Percentiles rank a stretch among this genome's conserved stretches.
phyloP scores from a whole-genome alignment of 2,888 invertebrate genomes.

The Drosophila engyochracea region DNA sequence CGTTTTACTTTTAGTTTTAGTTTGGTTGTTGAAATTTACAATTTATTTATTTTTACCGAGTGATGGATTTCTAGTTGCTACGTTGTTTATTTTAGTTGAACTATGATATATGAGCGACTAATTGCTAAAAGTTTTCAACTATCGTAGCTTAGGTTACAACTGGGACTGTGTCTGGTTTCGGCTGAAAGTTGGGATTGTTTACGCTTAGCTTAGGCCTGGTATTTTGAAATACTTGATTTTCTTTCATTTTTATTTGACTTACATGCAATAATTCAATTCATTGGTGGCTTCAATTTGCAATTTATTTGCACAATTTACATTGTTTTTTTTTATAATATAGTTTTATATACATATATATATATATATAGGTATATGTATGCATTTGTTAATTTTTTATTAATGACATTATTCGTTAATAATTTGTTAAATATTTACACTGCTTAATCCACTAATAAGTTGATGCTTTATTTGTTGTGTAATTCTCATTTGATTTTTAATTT shows the following conservation, averaged over 20 bases:
- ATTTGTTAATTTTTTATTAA: conserved; percentile 19
- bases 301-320: conserved; percentile 76
- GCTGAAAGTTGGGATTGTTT: conserved; percentile 64
- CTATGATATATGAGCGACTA: conserved; percentile 80
- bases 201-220: conserved; percentile 66
- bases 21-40: conserved; percentile 65
- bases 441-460: conserved; percentile 35
- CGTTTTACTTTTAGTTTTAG: conserved; percentile 46
- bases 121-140: conserved; percentile 74
- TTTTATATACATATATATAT: conserved; percentile 24
- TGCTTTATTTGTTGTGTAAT: conserved; percentile 3
- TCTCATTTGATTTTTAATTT: conserved; percentile 11
- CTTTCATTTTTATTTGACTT: conserved; percentile 62
- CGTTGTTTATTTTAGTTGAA: conserved; percentile 62
- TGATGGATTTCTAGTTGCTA: conserved; percentile 52
- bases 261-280: conserved; percentile 81
- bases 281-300: conserved; percentile 81
- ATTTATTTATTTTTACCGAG: conserved; percentile 42
- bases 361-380: conserved; percentile 12
- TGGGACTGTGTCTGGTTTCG: conserved; percentile 39
- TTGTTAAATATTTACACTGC: conserved; percentile 54
- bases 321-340: conserved; percentile 27
- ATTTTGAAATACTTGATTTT: conserved; percentile 60
- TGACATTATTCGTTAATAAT: conserved; percentile 31
- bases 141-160: conserved; percentile 48